A percentile compares a stretch with the other conserved stretches of the same genome.
phyloP scores from a whole-genome alignment of 2,113 vertebrate genomes.

The Mus musculus region DNA sequence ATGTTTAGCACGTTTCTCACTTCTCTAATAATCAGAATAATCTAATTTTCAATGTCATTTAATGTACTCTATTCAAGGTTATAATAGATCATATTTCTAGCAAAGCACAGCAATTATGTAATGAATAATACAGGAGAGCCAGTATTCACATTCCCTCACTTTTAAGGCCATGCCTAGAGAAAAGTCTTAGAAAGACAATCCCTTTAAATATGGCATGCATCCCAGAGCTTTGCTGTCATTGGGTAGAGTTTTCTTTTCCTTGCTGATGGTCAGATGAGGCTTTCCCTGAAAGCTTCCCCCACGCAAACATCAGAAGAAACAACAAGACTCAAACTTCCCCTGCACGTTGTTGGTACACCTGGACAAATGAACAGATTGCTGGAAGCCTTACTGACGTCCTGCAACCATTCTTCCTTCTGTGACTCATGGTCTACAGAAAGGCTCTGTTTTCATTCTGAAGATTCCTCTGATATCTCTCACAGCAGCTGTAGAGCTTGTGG shows the following conservation, averaged over 20 bases:
- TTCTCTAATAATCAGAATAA: slow-evolving; percentile 90
- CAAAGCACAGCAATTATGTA: slow-evolving; percentile 87
- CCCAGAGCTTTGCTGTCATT: not conserved
- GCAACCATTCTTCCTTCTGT: slow-evolving; percentile 68
- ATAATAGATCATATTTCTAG: slow-evolving; percentile 89
- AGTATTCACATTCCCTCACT: slow-evolving; percentile 66
- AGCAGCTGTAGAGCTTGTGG: slow-evolving; percentile 59
- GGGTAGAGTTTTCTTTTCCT: not conserved
- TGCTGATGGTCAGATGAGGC: slow-evolving; percentile 16
- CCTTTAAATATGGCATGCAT: not conserved
- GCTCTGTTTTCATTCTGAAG: slow-evolving; percentile 67
- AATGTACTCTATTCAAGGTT: slow-evolving; percentile 87
- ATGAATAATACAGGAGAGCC: slow-evolving; percentile 86
- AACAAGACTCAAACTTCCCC: slow-evolving; percentile 57
- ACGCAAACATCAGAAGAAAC: not conserved
- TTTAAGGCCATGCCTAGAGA: not conserved
- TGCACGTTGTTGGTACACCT: slow-evolving; percentile 36
- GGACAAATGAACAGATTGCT: slow-evolving; percentile 60
- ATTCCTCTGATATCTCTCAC: slow-evolving; percentile 72
- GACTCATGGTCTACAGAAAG: slow-evolving; percentile 73
- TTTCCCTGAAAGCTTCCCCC: not conserved
- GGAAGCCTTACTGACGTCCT: slow-evolving; percentile 76
- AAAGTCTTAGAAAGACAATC: slow-evolving; percentile 47
- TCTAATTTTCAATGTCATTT: slow-evolving; percentile 90
- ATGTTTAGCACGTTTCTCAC: slow-evolving; percentile 89